phyloP scores from a whole-genome alignment of 2,888 invertebrate genomes.

The Cyclophora punctaria region DNA sequence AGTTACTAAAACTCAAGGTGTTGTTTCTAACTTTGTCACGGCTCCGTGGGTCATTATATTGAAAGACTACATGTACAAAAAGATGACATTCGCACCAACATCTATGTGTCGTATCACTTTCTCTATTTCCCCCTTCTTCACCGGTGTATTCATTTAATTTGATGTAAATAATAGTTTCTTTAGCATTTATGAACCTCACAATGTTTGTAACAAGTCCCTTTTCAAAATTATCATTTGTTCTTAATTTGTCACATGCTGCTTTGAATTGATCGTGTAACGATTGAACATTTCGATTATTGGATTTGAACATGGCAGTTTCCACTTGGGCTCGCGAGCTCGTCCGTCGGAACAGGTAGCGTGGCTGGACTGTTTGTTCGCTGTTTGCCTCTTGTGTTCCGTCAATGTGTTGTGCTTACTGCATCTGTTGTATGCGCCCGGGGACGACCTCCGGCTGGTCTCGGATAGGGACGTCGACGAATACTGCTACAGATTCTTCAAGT shows the following conservation, averaged over 20 bases:
- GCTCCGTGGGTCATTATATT: slow-evolving; percentile 56
- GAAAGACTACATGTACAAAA: slow-evolving; percentile 61
- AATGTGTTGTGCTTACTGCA: slow-evolving; percentile 79
- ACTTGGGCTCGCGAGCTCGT: slow-evolving; percentile 74
- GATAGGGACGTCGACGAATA: slow-evolving; percentile 56
- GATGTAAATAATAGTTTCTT: slow-evolving; percentile 4
- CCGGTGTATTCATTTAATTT: slow-evolving; percentile 52
- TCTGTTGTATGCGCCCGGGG: slow-evolving; percentile 64
- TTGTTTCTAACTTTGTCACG: slow-evolving; percentile 34
- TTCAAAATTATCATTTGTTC: slow-evolving; percentile 47
- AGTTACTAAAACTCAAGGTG: slow-evolving; percentile 30
- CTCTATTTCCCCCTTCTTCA: slow-evolving; percentile 58
- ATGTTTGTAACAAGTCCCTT: slow-evolving; percentile 8
- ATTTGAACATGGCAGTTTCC: slow-evolving; percentile 64
- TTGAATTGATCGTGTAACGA: slow-evolving; percentile 54
- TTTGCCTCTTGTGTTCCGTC: slow-evolving; percentile 78
- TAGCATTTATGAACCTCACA: slow-evolving; percentile 24
- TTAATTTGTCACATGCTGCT: slow-evolving; percentile 72
- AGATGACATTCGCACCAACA: slow-evolving; percentile 63
- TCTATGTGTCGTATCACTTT: slow-evolving; percentile 64
- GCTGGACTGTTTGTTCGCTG: slow-evolving; percentile 81
- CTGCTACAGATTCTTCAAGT: slow-evolving; percentile 48
- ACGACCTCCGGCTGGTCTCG: slow-evolving; percentile 34
- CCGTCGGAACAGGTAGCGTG: slow-evolving; percentile 88
- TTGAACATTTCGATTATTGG: slow-evolving; percentile 38